Evolutionary conservation across 2,113 vertebrate genomes (phyloP).

Genomic region (Pygathrix nemaeus): DNA sequence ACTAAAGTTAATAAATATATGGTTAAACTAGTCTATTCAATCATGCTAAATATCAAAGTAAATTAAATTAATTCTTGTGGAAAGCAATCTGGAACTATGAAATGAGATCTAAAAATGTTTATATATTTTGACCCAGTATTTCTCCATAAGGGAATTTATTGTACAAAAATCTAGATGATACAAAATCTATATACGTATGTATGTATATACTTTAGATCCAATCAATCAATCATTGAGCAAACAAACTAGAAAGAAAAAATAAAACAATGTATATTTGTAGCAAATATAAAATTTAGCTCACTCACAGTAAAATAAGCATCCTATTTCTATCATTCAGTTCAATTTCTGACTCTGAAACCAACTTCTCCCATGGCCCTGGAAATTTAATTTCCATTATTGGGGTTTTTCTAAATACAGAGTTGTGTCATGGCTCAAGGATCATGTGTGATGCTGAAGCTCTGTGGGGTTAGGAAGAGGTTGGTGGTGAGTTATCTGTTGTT

Average conservation of each 20-base stretch:
- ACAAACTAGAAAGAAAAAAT: not conserved
- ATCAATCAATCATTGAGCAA: not conserved
- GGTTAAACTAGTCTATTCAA: not conserved
- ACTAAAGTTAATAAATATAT: not conserved
- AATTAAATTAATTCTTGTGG: conserved; percentile 12
- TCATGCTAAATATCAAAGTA: not conserved
- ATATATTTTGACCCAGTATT: conserved; percentile 43
- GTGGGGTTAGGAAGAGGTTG: not conserved
- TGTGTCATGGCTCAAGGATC: not conserved
- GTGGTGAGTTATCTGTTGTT: not conserved
- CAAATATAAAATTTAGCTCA: not conserved
- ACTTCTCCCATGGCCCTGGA: not conserved
- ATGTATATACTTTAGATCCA: not conserved
- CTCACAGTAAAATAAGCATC: not conserved
- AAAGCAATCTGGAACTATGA: conserved; percentile 25
- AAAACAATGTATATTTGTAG: not conserved
- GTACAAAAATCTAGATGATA: not conserved
- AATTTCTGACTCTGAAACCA: not conserved
- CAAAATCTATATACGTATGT: too few species aligned
- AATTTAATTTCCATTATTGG: not conserved
- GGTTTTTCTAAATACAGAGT: not conserved
- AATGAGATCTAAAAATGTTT: conserved; percentile 18
- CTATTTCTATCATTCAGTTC: conserved; percentile 7
- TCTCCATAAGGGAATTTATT: not conserved
- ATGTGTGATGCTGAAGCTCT: not conserved